phyloP scores from a whole-genome alignment of 30 jellyfish, hydroid and myxozoan genomes.

The Chrysaora quinquecirrha region DNA sequence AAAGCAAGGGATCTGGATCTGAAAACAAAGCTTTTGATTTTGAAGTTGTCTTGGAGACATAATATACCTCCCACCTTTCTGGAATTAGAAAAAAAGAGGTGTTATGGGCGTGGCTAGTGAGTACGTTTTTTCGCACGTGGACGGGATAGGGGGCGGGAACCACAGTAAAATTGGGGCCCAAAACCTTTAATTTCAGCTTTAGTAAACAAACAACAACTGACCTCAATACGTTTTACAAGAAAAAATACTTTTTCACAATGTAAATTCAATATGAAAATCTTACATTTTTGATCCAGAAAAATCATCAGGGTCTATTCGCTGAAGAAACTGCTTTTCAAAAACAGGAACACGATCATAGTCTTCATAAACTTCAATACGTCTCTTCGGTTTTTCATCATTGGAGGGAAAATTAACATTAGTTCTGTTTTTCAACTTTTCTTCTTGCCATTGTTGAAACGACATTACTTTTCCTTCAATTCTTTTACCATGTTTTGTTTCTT shows the following conservation, averaged over 20 bases:
- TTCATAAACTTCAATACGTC: conserved; percentile 25
- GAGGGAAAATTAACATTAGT: neutral
- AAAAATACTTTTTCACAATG: too few relatives aligned
- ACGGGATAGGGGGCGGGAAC: too few relatives aligned
- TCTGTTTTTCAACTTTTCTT: neutral
- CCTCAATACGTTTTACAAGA: too few relatives aligned
- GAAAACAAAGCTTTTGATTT: neutral
- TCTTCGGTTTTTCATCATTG: conserved; percentile 39
- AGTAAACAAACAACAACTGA: too few relatives aligned
- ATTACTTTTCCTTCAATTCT: conserved; percentile 23
- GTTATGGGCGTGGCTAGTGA: too few relatives aligned
- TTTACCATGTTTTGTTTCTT: conserved; percentile 29
- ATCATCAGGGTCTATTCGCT: neutral
- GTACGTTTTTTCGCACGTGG: too few relatives aligned
- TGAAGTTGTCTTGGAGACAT: neutral
- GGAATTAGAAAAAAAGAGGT: too few relatives aligned
- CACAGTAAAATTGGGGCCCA: too few relatives aligned
- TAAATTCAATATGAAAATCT: too few relatives aligned
- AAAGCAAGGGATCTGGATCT: neutral
- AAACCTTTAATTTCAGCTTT: too few relatives aligned
- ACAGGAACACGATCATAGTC: conserved; percentile 18
- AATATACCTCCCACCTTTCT: neutral
- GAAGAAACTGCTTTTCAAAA: conserved; percentile 48
- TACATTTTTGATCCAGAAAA: too few relatives aligned
- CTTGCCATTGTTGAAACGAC: conserved; percentile 32